Base-by-base conservation (phyloP, 2,797 vertebrate species). In the Perodicticus potto region DNA sequence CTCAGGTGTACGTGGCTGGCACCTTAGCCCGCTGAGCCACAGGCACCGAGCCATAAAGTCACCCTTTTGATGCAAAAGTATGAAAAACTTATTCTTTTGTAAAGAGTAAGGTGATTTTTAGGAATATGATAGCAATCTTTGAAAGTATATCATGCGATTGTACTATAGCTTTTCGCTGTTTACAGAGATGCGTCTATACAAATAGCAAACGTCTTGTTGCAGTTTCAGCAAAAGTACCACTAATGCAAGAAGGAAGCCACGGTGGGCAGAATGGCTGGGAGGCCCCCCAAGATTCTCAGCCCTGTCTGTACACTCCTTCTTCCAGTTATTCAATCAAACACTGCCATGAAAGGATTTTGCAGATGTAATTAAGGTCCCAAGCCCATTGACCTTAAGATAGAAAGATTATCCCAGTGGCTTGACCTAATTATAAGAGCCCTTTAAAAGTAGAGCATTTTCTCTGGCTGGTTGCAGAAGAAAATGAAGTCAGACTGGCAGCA, bases 361-460 rank as follows among this genome's bases (percentile, higher is more conserved):
- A 69, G 55, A 77, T 89, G 22, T 69, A n/a, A 69, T 55, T 85
- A 92, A 87, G 32, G 67, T 72, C 63, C 85, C 73, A 92, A 88
- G 32, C 34, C 57, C 59, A 63, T 27, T 87, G 40, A 53, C 23
- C 65, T 87, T 77, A 84, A 88, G 61, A 65, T 27, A 59, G 37
- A 49, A 53, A 91, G 86, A 57, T 67, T n/a, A 59, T 55, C 59
- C 45, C 22, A 10, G 8, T 1, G 23, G n/a, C 73, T n/a, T 37
- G 37, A 69, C 85, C 32, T 55, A 49, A 55, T 43, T 59, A 27
- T 25, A 70, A 1, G 14, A 81, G 34, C 14, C n/a, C 45, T 92
- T 93, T 83, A 55, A 89, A 84, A 80, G 37, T 29, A 22, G 80
- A 84, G 14, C 37, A n/a, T 93, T 92, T 90, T 45, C 57, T 90